Conservation (phyloP, 2,797 vertebrate species). For the Masticophis lateralis region DNA sequence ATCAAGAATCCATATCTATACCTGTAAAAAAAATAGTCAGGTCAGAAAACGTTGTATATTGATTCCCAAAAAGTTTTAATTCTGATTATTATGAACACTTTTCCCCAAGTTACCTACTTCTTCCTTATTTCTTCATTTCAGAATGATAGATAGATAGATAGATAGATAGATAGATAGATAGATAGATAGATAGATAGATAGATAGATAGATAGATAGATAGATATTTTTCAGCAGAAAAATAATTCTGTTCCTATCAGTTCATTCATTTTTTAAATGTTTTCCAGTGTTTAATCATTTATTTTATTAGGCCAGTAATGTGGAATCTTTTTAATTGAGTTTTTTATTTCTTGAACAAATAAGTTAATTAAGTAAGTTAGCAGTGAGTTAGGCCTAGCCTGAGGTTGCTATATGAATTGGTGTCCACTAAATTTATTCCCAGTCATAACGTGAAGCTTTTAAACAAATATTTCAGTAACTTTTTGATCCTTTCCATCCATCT, state of each 20-base stretch:
- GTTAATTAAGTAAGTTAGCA: neutral
- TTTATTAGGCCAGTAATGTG: neutral
- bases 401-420: neutral
- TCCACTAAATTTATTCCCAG: neutral
- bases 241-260: neutral
- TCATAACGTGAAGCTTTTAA: neutral
- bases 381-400: neutral
- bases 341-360: neutral
- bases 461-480: neutral
- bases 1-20: neutral
- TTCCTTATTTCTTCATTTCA: too few relatives aligned
- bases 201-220: too few relatives aligned
- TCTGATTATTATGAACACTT: neutral
- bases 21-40: neutral
- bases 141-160: too few relatives aligned
- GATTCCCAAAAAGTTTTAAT: neutral
- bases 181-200: too few relatives aligned
- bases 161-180: too few relatives aligned
- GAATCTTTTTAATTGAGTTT: neutral
- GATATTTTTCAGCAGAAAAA: conserved; percentile 11
- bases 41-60: too few relatives aligned
- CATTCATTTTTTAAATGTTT: neutral
- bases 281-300: neutral
- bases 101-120: neutral
- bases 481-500: neutral